Base-by-base conservation (phyloP, 2,797 vertebrate genomes). In the Artibeus jamaicensis region DNA sequence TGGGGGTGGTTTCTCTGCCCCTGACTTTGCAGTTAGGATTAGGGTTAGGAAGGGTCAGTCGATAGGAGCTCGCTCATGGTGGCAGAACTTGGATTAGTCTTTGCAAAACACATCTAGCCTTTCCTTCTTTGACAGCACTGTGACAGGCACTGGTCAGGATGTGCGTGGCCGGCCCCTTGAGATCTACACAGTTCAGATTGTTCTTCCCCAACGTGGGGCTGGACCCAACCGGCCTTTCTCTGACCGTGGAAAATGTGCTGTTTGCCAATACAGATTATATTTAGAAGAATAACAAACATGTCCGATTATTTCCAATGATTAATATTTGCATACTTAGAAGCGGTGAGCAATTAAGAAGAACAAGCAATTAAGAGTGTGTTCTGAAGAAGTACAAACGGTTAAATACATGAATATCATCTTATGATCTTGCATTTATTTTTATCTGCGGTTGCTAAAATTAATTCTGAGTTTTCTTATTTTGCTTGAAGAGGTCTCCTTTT, bases 391-490 rank as follows among this genome's bases (percentile, higher is more conserved):
- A 71, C 55, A 67, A 21, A 32, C 82, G 32, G 55, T 24, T 39
- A 55, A 86, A 26, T 70, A 78, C 62, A 70, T 37, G 44, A 50
- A 34, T 37, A 34, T 39, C 32, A 3, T 22, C 34, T 32, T 59
- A 68, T 6, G 9, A 2, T 15, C 68, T 48, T 46, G n/a, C 48
- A 50, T 90, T 91, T 76, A 81, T 59, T 94, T 37, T 81, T 50
- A 18, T 62, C 26, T 5, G 22, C 9, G 32, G 34, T 85, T 93
- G 92, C 92, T 94, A 59, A 93, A 78, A 86, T 84, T 48, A 93
- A 85, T 79, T 74, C 44, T 8, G 34, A 5, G 14, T 93, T 95
- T 89, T 84, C 59, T 22, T 22, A 73, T 71, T 85, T 86, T 81
- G 57, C 91, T 87, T 29, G 42, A 78, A 93, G 34, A 85, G 74